Base-by-base conservation (phyloP, 1,140 invertebrate species). In the Monomorium pharaonis region DNA sequence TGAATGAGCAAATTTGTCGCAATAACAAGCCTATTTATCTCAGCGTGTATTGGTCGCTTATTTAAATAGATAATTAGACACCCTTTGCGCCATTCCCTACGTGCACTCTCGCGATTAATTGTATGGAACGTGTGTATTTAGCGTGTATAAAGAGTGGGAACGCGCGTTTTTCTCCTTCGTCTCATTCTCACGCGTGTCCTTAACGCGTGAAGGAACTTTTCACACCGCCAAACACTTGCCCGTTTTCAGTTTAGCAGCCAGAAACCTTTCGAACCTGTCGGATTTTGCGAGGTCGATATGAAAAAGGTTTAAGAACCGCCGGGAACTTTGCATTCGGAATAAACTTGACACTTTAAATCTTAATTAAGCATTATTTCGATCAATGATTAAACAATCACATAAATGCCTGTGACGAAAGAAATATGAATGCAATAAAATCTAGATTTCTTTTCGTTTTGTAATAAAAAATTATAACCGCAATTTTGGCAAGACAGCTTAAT, bases 1-100 rank as follows among this genome's bases (percentile, higher is more conserved):
- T 80, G 69, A 86, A 87, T 86, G 87, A 86, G 83, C 84, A 78
- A 86, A 54, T 78, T 84, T 83, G 74, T 90, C 88, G 88, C 77
- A 88, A 90, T 87, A 88, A 88, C 85, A 88, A 88, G 83, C 76
- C 83, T 86, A 83, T 78, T 86, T 89, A 84, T 77, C 88, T 60
- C 54, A 86, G 85, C 77, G 44, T 60, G 56, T 89, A 86, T 69
- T 74, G 78, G 78, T 88, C 77, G 54, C 69, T 51, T 76, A 83
- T 83, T 78, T 85, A 78, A 77, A 85, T 88, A 58, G 78, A 74
- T 83, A 62, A 88, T 78, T 89, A 90, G 78, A 90, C 89, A 47
- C 33, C 51, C 84, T 88, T 83, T 84, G 84, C 74, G 86, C 78
- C 89, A 47, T 88, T 77, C 78, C 77, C 42, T 80, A 86, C 27